Conservation (phyloP, 2,797 vertebrate species). For the Molossus molossus region DNA sequence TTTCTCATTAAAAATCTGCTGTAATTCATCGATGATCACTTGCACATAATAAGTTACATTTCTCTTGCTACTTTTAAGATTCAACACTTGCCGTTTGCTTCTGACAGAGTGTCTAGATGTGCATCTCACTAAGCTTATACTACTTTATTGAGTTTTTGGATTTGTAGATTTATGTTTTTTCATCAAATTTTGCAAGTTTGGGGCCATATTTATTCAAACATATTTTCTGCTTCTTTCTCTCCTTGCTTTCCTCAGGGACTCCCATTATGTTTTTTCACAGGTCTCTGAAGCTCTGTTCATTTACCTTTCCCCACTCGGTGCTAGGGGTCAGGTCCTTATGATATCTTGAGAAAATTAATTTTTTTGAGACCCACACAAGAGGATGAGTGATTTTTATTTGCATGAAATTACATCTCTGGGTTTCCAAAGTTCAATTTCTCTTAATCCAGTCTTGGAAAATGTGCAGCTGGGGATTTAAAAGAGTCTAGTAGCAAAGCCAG, state of each 20-base stretch:
- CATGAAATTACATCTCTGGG: neutral
- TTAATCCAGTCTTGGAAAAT: too few species aligned
- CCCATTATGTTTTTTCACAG: neutral
- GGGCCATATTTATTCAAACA: neutral
- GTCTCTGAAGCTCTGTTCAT: neutral
- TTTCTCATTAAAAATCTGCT: slow-evolving; percentile 23
- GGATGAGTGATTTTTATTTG: neutral
- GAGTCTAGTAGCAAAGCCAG: too few species aligned
- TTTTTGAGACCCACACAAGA: too few species aligned
- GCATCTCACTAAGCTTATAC: neutral
- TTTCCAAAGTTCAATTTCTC: too few species aligned
- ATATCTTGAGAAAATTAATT: too few species aligned
- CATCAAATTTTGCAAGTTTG: neutral
- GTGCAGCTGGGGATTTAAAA: too few species aligned
- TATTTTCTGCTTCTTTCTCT: neutral
- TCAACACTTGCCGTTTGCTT: neutral
- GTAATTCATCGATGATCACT: neutral
- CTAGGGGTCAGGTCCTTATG: too few species aligned
- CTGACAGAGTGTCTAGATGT: neutral
- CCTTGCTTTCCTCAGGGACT: neutral
- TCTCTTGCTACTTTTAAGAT: slow-evolving; percentile 21
- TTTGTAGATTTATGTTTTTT: neutral
- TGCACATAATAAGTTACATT: neutral
- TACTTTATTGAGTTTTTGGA: neutral
- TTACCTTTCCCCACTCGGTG: neutral